A percentile compares a stretch with the other conserved stretches of the same genome.
These are phyloP conservation scores for Agraylea sexmaculata DNA, from an alignment of 1,140 invertebrate species.

Conservation along the genomic window DNA sequence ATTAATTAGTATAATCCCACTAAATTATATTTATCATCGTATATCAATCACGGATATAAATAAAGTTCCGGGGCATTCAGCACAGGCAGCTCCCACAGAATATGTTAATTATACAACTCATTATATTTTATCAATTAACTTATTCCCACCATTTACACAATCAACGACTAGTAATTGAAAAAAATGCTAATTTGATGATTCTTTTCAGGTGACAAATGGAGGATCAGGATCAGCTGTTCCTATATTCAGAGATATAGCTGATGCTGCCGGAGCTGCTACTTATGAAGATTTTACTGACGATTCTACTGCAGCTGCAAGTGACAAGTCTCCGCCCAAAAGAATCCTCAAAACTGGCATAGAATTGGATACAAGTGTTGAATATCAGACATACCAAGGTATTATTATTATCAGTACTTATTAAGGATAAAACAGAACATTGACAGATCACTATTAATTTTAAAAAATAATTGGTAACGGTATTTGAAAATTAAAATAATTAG, in stretches of 20 bases:
- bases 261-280: conserved; percentile 16
- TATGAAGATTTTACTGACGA: conserved; percentile 15
- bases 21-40: no score
- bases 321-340: conserved; percentile 1
- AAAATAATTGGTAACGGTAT: background rate
- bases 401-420: background rate
- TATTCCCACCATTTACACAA: no score
- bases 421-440: background rate
- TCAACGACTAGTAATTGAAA: no score
- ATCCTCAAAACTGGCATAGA: conserved; percentile 4
- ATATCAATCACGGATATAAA: no score
- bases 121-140: no score
- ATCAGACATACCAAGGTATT: conserved; percentile 19
- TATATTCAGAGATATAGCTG: conserved; percentile 15
- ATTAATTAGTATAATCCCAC: no score
- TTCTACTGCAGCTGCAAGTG: conserved; percentile 6
- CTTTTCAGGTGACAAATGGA: no score
- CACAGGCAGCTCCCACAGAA: no score
- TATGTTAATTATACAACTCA: no score
- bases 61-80: no score
- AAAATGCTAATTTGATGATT: no score
- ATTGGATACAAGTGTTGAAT: conserved; percentile 13
- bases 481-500: background rate
- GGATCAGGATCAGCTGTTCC: no score
- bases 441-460: background rate